Evolutionary conservation across 1,140 invertebrate genomes (phyloP).

Genomic region (Calycopis cecrops): DNA sequence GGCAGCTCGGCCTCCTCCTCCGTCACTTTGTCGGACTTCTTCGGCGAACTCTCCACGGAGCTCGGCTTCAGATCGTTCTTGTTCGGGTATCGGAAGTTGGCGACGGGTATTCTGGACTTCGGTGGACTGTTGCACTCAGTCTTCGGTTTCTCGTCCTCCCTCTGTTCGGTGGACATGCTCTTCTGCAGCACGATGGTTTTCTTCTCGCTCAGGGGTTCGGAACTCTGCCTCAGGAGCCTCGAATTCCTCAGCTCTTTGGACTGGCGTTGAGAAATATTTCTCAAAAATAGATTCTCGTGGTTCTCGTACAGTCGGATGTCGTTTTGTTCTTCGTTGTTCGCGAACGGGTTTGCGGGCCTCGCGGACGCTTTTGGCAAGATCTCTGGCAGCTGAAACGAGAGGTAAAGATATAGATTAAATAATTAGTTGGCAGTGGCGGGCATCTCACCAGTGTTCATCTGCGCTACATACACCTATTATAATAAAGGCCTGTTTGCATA

Average conservation of each 20-base stretch:
- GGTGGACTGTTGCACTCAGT: conserved; percentile 46
- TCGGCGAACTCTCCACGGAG: conserved; percentile 60
- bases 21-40: conserved; percentile 31
- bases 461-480: too few species aligned
- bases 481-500: too few species aligned
- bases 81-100: conserved; percentile 70
- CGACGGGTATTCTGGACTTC: conserved; percentile 64
- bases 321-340: conserved; percentile 37
- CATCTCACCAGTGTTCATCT: too few species aligned
- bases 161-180: conserved; percentile 63
- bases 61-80: conserved; percentile 50
- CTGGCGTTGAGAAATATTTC: conserved; percentile 65
- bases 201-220: conserved; percentile 58
- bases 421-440: too few species aligned
- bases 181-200: conserved; percentile 53
- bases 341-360: conserved; percentile 51
- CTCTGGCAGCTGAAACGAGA: conserved; percentile 50
- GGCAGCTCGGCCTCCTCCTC: conserved; percentile 36
- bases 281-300: conserved; percentile 69
- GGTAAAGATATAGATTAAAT: conserved; percentile 11
- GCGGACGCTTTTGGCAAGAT: conserved; percentile 46
- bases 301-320: conserved; percentile 65
- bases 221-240: conserved; percentile 57
- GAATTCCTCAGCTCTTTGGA: conserved; percentile 61
- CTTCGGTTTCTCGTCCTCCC: conserved; percentile 45